phyloP scores from a whole-genome alignment of 53 echinoderm and acorn worm genomes.

The Luidia sarsii region DNA sequence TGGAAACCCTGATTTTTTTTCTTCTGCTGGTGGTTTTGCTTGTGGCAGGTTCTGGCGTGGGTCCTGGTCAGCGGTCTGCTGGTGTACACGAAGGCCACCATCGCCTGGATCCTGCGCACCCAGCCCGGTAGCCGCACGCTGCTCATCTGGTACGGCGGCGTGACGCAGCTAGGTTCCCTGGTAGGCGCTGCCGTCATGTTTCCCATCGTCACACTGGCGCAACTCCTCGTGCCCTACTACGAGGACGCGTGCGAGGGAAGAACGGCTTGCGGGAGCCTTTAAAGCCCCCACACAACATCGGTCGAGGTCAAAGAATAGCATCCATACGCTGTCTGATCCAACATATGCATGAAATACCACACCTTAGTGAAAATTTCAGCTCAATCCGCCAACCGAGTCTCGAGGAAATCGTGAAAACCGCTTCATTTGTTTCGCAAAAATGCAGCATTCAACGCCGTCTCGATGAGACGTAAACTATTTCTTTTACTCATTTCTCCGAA shows the following conservation, averaged over 20 bases:
- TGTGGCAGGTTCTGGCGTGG: slow-evolving; percentile 85
- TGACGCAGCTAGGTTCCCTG: slow-evolving; percentile 88
- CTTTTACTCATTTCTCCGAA: too few species aligned
- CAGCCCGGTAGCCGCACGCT: slow-evolving; percentile 83
- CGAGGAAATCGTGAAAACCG: too few species aligned
- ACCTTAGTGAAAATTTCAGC: too few species aligned
- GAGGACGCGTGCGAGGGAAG: slow-evolving; percentile 70
- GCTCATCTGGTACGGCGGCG: slow-evolving; percentile 93
- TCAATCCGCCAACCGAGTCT: too few species aligned
- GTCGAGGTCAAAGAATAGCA: too few species aligned
- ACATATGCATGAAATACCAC: too few species aligned
- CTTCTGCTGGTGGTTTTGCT: too few species aligned
- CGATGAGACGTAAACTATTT: too few species aligned
- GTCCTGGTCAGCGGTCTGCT: slow-evolving; percentile 72
- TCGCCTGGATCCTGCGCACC: slow-evolving; percentile 90
- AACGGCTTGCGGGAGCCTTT: slow-evolving; percentile 20
- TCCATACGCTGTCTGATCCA: too few species aligned
- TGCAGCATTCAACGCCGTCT: neutral
- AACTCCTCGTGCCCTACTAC: slow-evolving; percentile 67
- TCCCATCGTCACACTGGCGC: slow-evolving; percentile 76
- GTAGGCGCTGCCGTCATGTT: slow-evolving; percentile 91
- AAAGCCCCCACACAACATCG: too few species aligned
- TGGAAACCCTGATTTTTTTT: neutral
- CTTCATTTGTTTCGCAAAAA: too few species aligned
- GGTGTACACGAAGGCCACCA: slow-evolving; percentile 91